These are phyloP conservation scores for Aporrectodea caliginosa DNA, from an alignment of 1,140 invertebrate species.

Conservation along the genomic window DNA sequence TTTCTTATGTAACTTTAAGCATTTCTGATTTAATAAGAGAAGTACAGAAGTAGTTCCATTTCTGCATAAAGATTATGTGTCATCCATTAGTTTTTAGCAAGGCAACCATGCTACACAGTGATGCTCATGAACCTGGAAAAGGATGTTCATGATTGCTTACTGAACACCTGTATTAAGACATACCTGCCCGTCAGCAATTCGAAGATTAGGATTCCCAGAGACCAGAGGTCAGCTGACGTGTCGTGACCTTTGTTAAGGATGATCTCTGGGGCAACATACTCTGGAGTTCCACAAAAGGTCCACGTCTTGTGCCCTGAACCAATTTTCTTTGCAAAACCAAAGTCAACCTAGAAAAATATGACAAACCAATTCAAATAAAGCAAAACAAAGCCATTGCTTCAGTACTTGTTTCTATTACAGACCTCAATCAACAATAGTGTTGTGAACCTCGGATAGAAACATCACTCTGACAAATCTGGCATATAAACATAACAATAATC, in stretches of 20 bases:
- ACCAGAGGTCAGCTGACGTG: constrained; percentile 90
- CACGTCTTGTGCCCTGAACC: constrained; percentile 80
- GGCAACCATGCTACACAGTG: neutral
- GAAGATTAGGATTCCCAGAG: constrained; percentile 83
- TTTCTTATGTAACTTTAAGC: too few relatives aligned
- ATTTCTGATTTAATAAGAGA: too few relatives aligned
- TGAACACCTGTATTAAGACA: constrained; percentile 26
- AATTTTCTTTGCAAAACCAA: constrained; percentile 92
- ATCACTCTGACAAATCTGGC: too few relatives aligned
- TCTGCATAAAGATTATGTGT: neutral
- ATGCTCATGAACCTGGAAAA: too few relatives aligned
- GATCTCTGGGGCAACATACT: constrained; percentile 85
- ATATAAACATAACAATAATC: too few relatives aligned
- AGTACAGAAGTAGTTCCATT: too few relatives aligned
- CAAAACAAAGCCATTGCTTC: too few relatives aligned
- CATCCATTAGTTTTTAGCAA: neutral
- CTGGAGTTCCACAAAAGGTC: constrained; percentile 93
- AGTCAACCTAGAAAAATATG: constrained; percentile 94
- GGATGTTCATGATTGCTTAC: too few relatives aligned
- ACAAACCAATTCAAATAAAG: too few relatives aligned
- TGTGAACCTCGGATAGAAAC: too few relatives aligned
- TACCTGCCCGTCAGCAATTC: constrained; percentile 79
- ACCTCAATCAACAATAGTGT: too few relatives aligned
- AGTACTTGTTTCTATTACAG: too few relatives aligned
- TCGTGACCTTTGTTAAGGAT: constrained; percentile 88